Evolutionary conservation across 2,113 vertebrate genomes (phyloP).

Genomic region (Pagrus major): DNA sequence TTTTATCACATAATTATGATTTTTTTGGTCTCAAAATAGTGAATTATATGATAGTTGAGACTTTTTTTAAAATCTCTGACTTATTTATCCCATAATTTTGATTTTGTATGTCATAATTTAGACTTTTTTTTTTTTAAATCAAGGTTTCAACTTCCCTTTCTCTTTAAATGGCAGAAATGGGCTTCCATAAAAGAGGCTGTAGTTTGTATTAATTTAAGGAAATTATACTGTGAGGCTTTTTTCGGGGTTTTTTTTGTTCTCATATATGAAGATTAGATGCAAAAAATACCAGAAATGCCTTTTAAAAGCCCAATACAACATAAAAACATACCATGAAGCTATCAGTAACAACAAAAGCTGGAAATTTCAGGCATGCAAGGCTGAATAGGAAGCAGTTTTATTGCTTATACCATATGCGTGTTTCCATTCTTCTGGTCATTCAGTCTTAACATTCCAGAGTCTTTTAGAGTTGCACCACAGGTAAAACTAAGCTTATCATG

Average conservation of each 20-base stretch:
- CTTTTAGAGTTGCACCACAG: background rate
- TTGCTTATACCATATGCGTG: background rate
- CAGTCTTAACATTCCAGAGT: background rate
- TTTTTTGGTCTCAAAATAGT: no score
- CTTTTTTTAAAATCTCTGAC: no score
- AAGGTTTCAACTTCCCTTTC: no score
- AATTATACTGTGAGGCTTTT: background rate
- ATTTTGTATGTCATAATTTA: no score
- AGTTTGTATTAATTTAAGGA: no score
- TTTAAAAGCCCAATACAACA: background rate
- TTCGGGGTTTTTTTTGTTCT: background rate
- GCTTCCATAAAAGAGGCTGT: no score
- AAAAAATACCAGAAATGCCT: background rate
- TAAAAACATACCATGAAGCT: background rate
- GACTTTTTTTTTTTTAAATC: no score
- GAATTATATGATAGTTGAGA: no score
- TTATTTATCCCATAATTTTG: no score
- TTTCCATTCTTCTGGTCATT: background rate
- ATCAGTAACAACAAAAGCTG: background rate
- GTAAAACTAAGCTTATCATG: slow-evolving; percentile 25
- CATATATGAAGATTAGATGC: background rate
- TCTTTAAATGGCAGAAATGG: no score
- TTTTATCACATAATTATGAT: no score
- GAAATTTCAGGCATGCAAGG: background rate
- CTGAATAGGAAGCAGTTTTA: background rate